Base-by-base conservation (phyloP, 2,797 vertebrate species). In the Trachops cirrhosus region DNA sequence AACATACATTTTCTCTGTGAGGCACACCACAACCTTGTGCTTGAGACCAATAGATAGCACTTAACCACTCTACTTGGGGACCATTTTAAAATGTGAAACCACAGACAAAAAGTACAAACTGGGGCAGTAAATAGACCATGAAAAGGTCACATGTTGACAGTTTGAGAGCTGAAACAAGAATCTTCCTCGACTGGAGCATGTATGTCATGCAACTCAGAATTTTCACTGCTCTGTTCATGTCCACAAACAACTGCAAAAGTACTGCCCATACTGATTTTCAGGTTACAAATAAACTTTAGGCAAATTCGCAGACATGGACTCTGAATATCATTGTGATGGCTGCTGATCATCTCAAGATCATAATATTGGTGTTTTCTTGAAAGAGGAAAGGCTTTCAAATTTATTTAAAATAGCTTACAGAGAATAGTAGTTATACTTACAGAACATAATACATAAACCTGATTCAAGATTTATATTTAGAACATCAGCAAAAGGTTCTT, bases 351-450 rank as follows among this genome's bases (percentile, higher is more conserved):
- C 59, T 84, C 19, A 86, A 37, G 18, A 75, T 39, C 18, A 48
- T 4, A 73, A 11, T 74, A 14, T 8, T 71, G n/a, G 32, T 41
- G 14, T 91, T 94, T 39, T 82, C n/a, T 32, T 93, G 57, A 73
- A 86, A 94, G n/a, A 70, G 21, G 1, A 21, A 79, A 34, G 18
- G 39, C 41, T 80, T 92, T 54, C 21, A 70, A 52, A 34, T 85
- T 64, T 77, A 59, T 84, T 92, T 92, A 26, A 73, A 73, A 85
- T 86, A 48, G 54, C 41, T 78, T 86, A 92, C n/a, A 67, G 91
- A 86, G 57, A 86, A 64, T 0, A 75, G 52, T 44, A 46, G n/a
- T 68, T 57, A 32, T 11, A 62, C 71, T 93, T 59, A 77, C 10
- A 93, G 62, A 83, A 77, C 68, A 96, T n/a, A 89, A 75, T 79